phyloP scores from a whole-genome alignment of 2,797 vertebrate genomes.

The Danio albolineatus region DNA sequence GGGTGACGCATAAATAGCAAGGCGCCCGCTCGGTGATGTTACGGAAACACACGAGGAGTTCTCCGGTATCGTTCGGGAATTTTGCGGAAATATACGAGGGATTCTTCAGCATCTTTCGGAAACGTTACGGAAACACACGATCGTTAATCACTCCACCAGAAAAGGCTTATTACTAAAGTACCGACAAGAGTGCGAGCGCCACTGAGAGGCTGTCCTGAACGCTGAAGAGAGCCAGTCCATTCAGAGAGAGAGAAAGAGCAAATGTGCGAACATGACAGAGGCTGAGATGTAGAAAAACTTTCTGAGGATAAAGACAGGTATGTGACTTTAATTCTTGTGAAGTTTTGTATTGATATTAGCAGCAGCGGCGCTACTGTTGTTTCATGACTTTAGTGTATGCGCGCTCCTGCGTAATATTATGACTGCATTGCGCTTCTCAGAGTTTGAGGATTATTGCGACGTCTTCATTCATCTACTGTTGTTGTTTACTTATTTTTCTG shows the following conservation, averaged over 20 bases:
- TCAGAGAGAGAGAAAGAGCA: neutral
- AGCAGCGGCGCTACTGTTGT: neutral
- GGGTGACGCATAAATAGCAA: neutral
- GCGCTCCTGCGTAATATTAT: neutral
- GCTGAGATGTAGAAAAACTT: constrained; percentile 4
- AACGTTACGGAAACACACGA: constrained; percentile 38
- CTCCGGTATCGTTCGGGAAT: constrained; percentile 14
- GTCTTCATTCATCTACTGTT: neutral
- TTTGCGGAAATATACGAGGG: constrained; percentile 42
- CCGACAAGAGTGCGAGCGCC: neutral
- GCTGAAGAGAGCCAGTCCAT: neutral
- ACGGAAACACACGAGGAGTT: constrained; percentile 42
- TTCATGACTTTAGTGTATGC: neutral
- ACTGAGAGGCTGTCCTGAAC: neutral
- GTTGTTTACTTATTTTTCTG: neutral
- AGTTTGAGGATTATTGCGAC: neutral
- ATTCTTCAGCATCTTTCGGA: constrained; percentile 21
- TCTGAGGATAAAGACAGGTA: constrained; percentile 10
- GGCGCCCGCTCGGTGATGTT: neutral
- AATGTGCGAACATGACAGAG: neutral
- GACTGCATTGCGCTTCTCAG: constrained; percentile 36
- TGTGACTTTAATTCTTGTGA: constrained; percentile 13
- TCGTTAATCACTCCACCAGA: constrained; percentile 7
- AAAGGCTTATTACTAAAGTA: neutral
- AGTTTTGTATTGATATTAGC: neutral